These are phyloP conservation scores for Lasioglossum albipes DNA, from an alignment of 1,140 invertebrate species.

Conservation along the genomic window DNA sequence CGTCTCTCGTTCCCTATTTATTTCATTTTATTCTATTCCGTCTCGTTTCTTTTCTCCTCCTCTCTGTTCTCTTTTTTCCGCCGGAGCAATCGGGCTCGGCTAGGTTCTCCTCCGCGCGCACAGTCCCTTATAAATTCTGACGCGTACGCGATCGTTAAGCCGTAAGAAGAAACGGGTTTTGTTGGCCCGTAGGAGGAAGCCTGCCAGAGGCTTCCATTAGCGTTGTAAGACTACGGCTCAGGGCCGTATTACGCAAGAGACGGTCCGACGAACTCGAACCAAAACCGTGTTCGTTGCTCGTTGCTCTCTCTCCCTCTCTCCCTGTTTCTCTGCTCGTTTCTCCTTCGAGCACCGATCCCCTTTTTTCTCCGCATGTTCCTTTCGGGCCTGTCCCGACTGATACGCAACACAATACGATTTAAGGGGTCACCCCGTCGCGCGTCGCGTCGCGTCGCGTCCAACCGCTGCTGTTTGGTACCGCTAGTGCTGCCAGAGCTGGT, in stretches of 20 bases:
- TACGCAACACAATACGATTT: background rate
- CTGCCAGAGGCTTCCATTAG: conserved; percentile 70
- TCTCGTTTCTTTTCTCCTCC: background rate
- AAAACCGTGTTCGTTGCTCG: conserved; percentile 36
- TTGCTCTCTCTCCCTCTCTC: conserved; percentile 10
- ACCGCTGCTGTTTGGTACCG: too few species aligned
- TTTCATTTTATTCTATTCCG: too few species aligned
- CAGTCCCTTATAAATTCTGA: conserved; percentile 64
- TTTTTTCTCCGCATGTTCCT: background rate
- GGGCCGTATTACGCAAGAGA: conserved; percentile 71
- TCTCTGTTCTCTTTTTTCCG: too few species aligned
- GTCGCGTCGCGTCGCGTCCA: too few species aligned
- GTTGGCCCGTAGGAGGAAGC: conserved; percentile 69
- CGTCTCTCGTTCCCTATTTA: background rate
- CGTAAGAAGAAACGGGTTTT: conserved; percentile 70
- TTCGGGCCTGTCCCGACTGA: background rate
- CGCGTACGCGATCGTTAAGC: conserved; percentile 68
- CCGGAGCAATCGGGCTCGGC: too few species aligned
- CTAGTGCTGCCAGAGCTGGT: too few species aligned
- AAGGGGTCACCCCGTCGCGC: background rate
- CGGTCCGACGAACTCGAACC: conserved; percentile 55
- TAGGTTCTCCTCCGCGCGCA: background rate
- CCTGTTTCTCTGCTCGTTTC: too few species aligned
- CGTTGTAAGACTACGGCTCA: conserved; percentile 74
- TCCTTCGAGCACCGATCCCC: too few species aligned